These are phyloP conservation scores for Turritopsis rubra DNA, from an alignment of 30 jellyfish, hydroid and myxozoan species.

Conservation along the genomic window DNA sequence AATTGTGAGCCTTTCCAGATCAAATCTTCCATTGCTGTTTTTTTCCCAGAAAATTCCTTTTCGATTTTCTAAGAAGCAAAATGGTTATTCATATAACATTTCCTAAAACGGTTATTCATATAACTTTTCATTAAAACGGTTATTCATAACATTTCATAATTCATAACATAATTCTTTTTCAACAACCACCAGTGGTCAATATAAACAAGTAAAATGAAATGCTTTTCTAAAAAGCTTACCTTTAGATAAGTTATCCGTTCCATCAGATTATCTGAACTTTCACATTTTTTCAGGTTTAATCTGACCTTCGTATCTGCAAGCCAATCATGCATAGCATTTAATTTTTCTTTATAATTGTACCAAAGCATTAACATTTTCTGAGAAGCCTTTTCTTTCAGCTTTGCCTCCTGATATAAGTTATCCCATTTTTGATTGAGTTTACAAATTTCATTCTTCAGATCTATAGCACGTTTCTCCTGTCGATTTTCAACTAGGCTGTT, in stretches of 20 bases:
- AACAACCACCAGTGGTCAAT: too few species aligned
- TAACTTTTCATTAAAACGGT: too few species aligned
- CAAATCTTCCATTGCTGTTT: constrained; percentile 55
- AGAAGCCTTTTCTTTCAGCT: constrained; percentile 44
- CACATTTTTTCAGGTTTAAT: neutral
- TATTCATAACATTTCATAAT: too few species aligned
- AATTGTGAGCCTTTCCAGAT: constrained; percentile 84
- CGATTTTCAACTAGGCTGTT: neutral
- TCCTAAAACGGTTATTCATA: too few species aligned
- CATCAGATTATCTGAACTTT: neutral
- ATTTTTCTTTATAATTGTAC: constrained; percentile 58
- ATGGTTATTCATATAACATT: neutral
- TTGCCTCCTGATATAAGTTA: constrained; percentile 53
- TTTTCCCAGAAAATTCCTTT: constrained; percentile 22
- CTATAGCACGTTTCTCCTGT: constrained; percentile 61
- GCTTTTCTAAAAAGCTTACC: too few species aligned
- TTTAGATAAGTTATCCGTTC: neutral
- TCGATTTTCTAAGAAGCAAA: neutral
- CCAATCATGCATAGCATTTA: constrained; percentile 28
- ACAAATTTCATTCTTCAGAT: constrained; percentile 42
- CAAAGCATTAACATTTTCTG: constrained; percentile 51
- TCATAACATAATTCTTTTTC: too few species aligned
- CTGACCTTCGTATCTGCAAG: neutral
- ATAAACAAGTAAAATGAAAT: too few species aligned
- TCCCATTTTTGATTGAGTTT: constrained; percentile 73